These are phyloP conservation scores for Mystacornis crossleyi DNA, from an alignment of 2,113 vertebrate genomes.

Conservation along the genomic window DNA sequence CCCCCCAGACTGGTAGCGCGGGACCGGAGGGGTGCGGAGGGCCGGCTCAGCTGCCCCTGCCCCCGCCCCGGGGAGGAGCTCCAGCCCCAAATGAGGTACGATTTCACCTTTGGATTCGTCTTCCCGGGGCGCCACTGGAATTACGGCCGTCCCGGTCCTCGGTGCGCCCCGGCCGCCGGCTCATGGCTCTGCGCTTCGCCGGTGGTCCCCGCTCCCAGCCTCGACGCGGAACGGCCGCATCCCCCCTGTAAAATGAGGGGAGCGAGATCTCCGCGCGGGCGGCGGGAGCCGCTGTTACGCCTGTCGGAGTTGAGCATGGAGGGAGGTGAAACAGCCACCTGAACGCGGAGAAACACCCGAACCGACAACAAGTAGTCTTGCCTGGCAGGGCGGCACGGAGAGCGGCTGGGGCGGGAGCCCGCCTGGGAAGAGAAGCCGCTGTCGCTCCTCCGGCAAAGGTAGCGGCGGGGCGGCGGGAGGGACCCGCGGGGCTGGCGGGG, in stretches of 20 bases:
- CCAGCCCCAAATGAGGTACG: background rate
- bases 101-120: background rate
- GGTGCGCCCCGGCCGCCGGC: background rate
- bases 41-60: slow-evolving; percentile 12
- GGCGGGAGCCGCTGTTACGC: background rate
- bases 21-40: background rate
- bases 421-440: background rate
- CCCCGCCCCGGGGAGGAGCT: slow-evolving; percentile 16
- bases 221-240: background rate
- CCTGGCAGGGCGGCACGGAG: background rate
- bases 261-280: background rate
- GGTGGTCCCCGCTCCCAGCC: background rate
- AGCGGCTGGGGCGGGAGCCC: background rate
- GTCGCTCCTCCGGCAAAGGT: slow-evolving; percentile 58
- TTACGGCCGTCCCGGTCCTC: background rate
- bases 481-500: background rate
- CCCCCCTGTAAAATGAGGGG: background rate
- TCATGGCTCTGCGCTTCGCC: slow-evolving; percentile 18
- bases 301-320: background rate
- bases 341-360: slow-evolving; percentile 7
- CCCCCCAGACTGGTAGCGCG: background rate
- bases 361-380: slow-evolving; percentile 73
- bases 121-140: background rate
- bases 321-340: slow-evolving; percentile 40
- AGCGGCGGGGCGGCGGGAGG: background rate